These are phyloP conservation scores for Fregetta grallaria DNA, from an alignment of 2,113 vertebrate species.

Conservation along the genomic window DNA sequence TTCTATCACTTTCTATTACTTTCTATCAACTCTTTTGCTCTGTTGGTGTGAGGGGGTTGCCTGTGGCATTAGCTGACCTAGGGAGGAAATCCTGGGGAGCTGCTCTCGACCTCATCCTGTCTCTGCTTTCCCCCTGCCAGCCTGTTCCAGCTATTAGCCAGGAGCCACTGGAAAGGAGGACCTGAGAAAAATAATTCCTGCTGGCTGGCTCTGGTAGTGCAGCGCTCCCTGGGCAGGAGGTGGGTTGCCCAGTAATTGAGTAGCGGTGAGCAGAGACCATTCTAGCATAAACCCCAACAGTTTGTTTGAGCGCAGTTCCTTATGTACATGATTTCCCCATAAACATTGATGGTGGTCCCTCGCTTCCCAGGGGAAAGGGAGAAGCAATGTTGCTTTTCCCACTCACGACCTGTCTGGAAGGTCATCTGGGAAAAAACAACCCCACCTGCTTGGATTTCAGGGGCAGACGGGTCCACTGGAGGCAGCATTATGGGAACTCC, in stretches of 20 bases:
- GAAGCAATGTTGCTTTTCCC: neutral
- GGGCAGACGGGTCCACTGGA: neutral
- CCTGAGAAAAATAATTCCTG: neutral
- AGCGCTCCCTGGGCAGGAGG: neutral
- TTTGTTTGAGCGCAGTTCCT: neutral
- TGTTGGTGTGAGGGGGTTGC: accelerated
- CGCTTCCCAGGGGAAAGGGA: neutral
- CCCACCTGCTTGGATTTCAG: neutral
- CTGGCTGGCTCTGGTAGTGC: accelerated
- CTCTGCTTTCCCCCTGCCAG: neutral
- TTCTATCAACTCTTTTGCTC: no score
- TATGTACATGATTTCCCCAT: accelerated
- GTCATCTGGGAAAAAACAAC: neutral
- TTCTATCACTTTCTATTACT: neutral
- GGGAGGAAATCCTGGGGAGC: neutral
- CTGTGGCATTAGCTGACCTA: neutral
- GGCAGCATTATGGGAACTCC: neutral
- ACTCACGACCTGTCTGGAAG: neutral
- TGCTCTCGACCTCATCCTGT: neutral
- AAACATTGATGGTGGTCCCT: neutral
- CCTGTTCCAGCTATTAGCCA: neutral
- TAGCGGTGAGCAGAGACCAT: neutral
- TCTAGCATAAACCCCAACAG: neutral
- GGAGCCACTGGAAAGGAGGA: neutral
- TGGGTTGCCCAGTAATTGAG: neutral